These are phyloP conservation scores for Beroe ovata DNA, from an alignment of 37 sponge, comb jelly and placozoan genomes.

Conservation along the genomic window DNA sequence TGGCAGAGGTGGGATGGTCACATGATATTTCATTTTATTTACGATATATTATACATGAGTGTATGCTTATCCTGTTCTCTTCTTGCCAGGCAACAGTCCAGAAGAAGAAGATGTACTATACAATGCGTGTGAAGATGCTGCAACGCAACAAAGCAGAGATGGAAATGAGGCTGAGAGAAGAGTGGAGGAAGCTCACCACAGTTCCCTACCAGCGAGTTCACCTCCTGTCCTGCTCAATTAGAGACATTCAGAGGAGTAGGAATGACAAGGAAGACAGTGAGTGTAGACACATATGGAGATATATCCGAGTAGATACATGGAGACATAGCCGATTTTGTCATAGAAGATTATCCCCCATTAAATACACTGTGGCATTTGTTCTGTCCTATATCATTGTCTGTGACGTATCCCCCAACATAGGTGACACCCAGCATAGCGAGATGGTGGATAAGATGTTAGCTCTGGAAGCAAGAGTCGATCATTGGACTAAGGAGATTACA, in stretches of 20 bases:
- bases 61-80: not conserved
- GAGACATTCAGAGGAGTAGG: slow-evolving; percentile 26
- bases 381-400: too few species aligned
- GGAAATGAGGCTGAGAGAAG: slow-evolving; percentile 30
- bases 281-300: too few species aligned
- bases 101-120: slow-evolving; percentile 82
- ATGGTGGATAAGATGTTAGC: slow-evolving; percentile 45
- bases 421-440: slow-evolving; percentile 32
- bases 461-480: slow-evolving; percentile 41
- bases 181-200: not conserved
- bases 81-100: slow-evolving; percentile 71
- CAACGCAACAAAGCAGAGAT: slow-evolving; percentile 60
- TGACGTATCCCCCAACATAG: too few species aligned
- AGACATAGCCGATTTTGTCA: too few species aligned
- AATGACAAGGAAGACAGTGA: slow-evolving; percentile 42
- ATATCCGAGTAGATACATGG: too few species aligned
- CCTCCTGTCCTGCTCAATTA: not conserved
- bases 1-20: slow-evolving; percentile 67
- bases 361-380: too few species aligned
- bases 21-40: too few species aligned
- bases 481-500: slow-evolving; percentile 44
- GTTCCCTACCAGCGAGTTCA: slow-evolving; percentile 28
- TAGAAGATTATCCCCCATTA: too few species aligned
- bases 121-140: slow-evolving; percentile 72
- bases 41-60: not conserved